phyloP scores from a whole-genome alignment of 2,888 invertebrate species.

The Cephus spinipes region DNA sequence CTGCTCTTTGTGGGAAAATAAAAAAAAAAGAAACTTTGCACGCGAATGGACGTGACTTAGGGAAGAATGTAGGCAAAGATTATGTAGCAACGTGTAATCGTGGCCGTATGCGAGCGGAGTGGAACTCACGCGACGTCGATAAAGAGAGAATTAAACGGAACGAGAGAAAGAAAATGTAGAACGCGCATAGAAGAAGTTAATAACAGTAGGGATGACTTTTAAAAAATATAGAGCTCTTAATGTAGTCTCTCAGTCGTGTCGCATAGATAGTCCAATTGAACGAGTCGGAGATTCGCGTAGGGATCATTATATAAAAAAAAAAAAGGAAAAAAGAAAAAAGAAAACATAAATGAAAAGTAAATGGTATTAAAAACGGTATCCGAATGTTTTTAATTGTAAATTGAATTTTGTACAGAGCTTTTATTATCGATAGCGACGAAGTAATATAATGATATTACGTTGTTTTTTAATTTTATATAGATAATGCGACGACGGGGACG shows the following conservation, averaged over 20 bases:
- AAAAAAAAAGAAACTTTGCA: slow-evolving; percentile 11
- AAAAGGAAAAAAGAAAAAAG: slow-evolving; percentile 20
- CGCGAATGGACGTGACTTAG: neutral
- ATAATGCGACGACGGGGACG: slow-evolving; percentile 26
- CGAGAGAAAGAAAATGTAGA: neutral
- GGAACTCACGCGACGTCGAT: slow-evolving; percentile 25
- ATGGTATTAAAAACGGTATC: slow-evolving; percentile 38
- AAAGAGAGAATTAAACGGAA: slow-evolving; percentile 30
- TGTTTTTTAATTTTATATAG: slow-evolving; percentile 66
- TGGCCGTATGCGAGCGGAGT: slow-evolving; percentile 19
- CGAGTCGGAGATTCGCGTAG: neutral
- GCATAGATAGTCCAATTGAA: slow-evolving; percentile 23
- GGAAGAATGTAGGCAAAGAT: neutral
- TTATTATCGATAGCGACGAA: slow-evolving; percentile 64
- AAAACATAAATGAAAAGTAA: slow-evolving; percentile 3
- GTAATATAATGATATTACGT: slow-evolving; percentile 65
- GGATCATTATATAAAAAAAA: slow-evolving; percentile 12
- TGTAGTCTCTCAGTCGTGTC: slow-evolving; percentile 9
- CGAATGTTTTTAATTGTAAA: slow-evolving; percentile 65
- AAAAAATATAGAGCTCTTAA: neutral
- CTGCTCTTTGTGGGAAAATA: neutral
- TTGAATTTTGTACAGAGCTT: slow-evolving; percentile 65
- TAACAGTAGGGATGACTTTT: neutral
- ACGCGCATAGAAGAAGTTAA: neutral
- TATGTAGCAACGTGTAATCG: slow-evolving; percentile 18